Evolutionary conservation across 2,113 vertebrate genomes (phyloP), one percentile per base, ranked within the genome.

Genomic region (Speoplatyrhinus poulsoni): DNA sequence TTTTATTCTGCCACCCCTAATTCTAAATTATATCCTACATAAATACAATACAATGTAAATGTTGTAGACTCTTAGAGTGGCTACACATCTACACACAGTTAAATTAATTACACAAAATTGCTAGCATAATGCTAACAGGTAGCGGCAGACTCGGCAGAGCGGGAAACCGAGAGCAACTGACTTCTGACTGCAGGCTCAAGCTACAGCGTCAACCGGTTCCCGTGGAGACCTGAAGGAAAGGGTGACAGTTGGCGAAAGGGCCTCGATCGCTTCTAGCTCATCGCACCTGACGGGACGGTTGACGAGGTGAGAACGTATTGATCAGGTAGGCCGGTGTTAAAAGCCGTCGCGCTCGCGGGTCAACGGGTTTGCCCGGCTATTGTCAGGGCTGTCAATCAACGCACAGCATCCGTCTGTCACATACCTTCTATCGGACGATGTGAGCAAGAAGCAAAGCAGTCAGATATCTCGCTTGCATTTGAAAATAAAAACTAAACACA

Each of bases 251-350:
- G 26, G 62, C 56, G 62, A 16, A 12, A 50, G 19, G 41, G n/a
- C 57, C 50, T 58, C n/a, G 19, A 19, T 19, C 19, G 47, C 36
- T 60, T 67, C 60, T 67, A 55, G 33, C 55, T 70, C 78, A 59
- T 71, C 73, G 58, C 15, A 46, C 26, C 72, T 65, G 75, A 83
- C 73, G 64, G 56, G 64, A 66, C 19, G 19, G 65, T 65, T 62
- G 47, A 63, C 46, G 41, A 75, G 49, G 59, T 66, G 77, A 79
- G 59, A 76, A 71, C 47, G 33, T 65, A 83, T 66, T 76, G 69
- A 85, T 83, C 80, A 85, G 50, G 61, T 58, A 13, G 53, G 17
- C 58, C 54, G 52, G 72, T 73, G 69, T 75, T 60, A 76, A 82
- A 78, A 76, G 49, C 48, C 57, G 15, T 56, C 32, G 56, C 19